Conservation (phyloP, 2,888 invertebrate species). For the Zelleria hepariella region DNA sequence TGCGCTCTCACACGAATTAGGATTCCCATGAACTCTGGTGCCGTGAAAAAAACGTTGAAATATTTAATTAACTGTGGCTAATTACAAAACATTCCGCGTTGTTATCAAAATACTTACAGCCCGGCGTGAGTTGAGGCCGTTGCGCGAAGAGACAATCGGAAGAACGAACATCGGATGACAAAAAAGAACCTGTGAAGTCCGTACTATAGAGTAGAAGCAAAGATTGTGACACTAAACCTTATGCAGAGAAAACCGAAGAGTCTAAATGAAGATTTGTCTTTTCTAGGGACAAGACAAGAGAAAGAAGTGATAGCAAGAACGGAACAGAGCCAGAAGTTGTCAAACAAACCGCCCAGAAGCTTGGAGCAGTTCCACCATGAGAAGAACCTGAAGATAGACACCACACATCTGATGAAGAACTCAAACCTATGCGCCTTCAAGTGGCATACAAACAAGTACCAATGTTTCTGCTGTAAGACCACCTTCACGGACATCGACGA, state of each 20-base stretch:
- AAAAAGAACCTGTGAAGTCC: no score
- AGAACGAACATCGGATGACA: not conserved
- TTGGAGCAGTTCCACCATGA: slow-evolving; percentile 37
- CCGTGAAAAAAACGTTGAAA: no score
- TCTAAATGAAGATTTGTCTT: not conserved
- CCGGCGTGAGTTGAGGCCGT: no score
- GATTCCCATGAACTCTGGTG: no score
- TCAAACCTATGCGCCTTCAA: slow-evolving; percentile 53
- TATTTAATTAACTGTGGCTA: no score
- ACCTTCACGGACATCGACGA: slow-evolving; percentile 39
- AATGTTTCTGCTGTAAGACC: slow-evolving; percentile 54
- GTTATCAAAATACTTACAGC: no score
- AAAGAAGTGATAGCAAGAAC: not conserved
- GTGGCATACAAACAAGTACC: slow-evolving; percentile 52
- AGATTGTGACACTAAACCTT: not conserved
- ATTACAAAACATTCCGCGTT: no score
- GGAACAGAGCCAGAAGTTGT: not conserved
- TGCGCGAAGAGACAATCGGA: not conserved
- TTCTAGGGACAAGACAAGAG: not conserved
- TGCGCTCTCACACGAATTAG: no score
- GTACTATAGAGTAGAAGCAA: not conserved
- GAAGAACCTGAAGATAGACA: slow-evolving; percentile 40
- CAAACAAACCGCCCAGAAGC: slow-evolving; percentile 25
- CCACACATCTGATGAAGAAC: slow-evolving; percentile 64
- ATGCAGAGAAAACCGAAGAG: not conserved